Base-by-base conservation (phyloP, 2,113 vertebrate genomes). In the Oncorhynchus keta region DNA sequence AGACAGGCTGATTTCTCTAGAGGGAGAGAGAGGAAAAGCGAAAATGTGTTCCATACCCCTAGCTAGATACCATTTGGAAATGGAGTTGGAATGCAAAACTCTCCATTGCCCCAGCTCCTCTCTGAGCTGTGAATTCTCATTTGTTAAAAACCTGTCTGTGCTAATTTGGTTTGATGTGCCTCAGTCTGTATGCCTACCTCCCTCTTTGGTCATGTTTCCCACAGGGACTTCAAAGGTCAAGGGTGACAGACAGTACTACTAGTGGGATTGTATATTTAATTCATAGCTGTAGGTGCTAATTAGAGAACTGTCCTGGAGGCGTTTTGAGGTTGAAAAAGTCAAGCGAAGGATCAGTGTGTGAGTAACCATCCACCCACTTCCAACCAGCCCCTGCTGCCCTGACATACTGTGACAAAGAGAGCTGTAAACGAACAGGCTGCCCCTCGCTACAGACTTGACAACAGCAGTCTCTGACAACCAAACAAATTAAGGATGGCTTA, bases 401-500 rank as follows among this genome's bases (percentile, higher is more conserved):
- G 86, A 84, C 81, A 84, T 84, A 73, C 78, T 89, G 81, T 88
- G 90, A 90, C 87, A 89, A 86, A 88, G 77, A 71, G 74, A 87
- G 83, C 87, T 78, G 82, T 85, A n/a, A 77, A 83, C 78, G 79
- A 84, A 86, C 55, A 30, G 39, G 16, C 51, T 55, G 32, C 13
- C 22, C 59, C 73, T 20, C 2, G 14, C 22, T 20, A 68, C 80
- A 80, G 81, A 86, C 84, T 84, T 87, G 86, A 81, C 85, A 86
- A 85, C 88, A 87, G 84, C 81, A 74, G 87, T 85, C 82, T 74
- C 76, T 83, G 89, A 93, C 90, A 91, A 78, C 84, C 87, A 85
- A 85, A 85, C 86, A 89, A 89, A 92, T 91, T 81, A 89, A 88
- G 84, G 82, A 85, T 91, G 92, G 90, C 91, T 93, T 91, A 87